Evolutionary conservation across 2,888 invertebrate genomes (phyloP), one percentile per base, ranked within the genome.

Genomic region (Ernsta delagoae): DNA sequence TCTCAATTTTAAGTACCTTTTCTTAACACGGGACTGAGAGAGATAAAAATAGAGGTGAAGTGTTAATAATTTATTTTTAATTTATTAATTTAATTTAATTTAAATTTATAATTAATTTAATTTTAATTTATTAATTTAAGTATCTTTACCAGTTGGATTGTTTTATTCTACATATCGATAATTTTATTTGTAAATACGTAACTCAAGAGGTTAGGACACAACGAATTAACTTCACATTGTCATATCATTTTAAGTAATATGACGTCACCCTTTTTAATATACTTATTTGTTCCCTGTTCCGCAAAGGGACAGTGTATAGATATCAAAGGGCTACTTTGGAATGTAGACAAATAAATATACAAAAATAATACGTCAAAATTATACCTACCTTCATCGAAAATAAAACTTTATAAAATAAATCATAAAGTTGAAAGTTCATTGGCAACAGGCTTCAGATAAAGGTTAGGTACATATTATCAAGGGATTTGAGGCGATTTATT

Each of bases 311-410:
- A 80, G 62, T 73, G 75, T 75, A 80, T 79, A 82, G 82, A 83
- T 88, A 90, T 91, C 90, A 92, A 90, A 91, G 91, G 91, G 89
- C 88, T 90, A 89, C 86, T 88, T 88, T 86, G 89, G 84, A 87
- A 89, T 87, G 87, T 90, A 89, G 90, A 90, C 91, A 91, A 91
- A 92, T 90, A 87, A 75, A 84, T 79, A 80, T 79, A 84, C 80
- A 77, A 84, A 87, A 86, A 88, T 88, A 85, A 84, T 85, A 84
- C 81, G 79, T 62, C 16, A 77, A 16, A 8, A 34, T 34, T 74
- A 67, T 1, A 4, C 12, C 8, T 3, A n/a, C n/a, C n/a, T n/a
- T 8, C 56, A 72, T 4, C 2, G 11, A 0, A 83, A 73, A 70
- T 43, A 74, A 0, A 16, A 67, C 71, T 70, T 80, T 11, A 71